Percentiles rank a stretch among this genome's conserved stretches.
phyloP scores from a whole-genome alignment of 1,140 invertebrate genomes.

The Panulirus ornatus region DNA sequence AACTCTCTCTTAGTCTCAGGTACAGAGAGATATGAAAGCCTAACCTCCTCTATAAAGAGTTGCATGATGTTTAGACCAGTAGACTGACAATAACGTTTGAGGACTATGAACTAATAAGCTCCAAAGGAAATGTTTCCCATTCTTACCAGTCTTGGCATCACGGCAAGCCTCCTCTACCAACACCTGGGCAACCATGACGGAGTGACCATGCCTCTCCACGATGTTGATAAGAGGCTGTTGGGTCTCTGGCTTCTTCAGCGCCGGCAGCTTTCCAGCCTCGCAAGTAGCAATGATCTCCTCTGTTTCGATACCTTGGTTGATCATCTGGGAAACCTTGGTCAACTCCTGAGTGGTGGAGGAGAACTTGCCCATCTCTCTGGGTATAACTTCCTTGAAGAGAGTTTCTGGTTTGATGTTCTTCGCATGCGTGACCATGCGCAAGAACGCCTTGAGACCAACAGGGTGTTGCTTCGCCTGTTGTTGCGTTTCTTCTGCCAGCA shows the following conservation, averaged over 20 bases:
- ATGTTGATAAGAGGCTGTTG: slow-evolving; percentile 76
- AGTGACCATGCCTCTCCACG: slow-evolving; percentile 75
- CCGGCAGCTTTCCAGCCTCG: slow-evolving; percentile 74
- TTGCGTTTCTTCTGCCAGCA: slow-evolving; percentile 85
- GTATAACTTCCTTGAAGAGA: slow-evolving; percentile 78
- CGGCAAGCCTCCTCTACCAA: slow-evolving; percentile 75
- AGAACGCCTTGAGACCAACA: slow-evolving; percentile 75
- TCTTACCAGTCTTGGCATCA: slow-evolving; percentile 74
- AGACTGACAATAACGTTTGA: neutral
- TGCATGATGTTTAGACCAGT: neutral
- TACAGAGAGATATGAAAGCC: neutral
- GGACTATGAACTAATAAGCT: neutral
- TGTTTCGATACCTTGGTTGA: slow-evolving; percentile 86
- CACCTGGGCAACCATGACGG: slow-evolving; percentile 76
- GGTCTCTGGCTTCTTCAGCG: slow-evolving; percentile 75
- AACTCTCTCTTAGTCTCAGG: neutral
- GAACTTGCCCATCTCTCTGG: slow-evolving; percentile 88
- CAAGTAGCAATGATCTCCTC: slow-evolving; percentile 86
- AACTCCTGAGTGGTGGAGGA: slow-evolving; percentile 88
- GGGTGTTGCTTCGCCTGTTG: slow-evolving; percentile 71
- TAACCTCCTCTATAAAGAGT: neutral
- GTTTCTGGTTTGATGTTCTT: slow-evolving; percentile 75
- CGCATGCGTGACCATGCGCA: slow-evolving; percentile 75
- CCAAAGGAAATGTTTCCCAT: neutral
- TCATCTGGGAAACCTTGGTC: slow-evolving; percentile 87